A percentile compares a stretch with the other conserved stretches of the same genome.
Conservation (phyloP, 1,140 invertebrate species). For the Leguminivora glycinivorella region DNA sequence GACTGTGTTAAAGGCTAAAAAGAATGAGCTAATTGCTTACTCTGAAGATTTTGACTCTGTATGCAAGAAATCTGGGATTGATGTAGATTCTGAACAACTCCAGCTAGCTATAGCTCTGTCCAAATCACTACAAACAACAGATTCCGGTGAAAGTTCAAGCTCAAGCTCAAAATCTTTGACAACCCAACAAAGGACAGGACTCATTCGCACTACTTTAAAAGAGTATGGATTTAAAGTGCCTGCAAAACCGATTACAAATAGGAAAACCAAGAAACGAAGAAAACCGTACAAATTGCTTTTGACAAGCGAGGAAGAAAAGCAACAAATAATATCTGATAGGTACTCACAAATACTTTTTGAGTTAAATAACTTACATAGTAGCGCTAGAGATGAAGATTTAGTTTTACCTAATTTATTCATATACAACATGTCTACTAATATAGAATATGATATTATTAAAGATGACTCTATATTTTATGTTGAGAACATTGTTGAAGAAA, state of each 20-base stretch:
- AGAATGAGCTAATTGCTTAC: conserved; percentile 63
- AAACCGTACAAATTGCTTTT: conserved; percentile 61
- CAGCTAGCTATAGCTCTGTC: conserved; percentile 80
- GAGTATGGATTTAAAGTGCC: conserved; percentile 70
- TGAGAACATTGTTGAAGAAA: conserved; percentile 50
- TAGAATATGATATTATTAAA: conserved; percentile 53
- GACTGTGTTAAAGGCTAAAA: conserved; percentile 54
- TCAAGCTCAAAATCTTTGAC: conserved; percentile 48
- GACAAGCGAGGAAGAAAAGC: conserved; percentile 51
- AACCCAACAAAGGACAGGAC: conserved; percentile 51
- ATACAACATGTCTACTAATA: conserved; percentile 53
- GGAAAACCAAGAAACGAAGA: conserved; percentile 47
- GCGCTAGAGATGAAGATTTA: conserved; percentile 21
- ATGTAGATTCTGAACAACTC: conserved; percentile 79
- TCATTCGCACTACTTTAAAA: conserved; percentile 63
- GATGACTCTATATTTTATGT: conserved; percentile 75
- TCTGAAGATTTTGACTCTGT: conserved; percentile 66
- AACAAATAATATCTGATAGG: conserved; percentile 58
- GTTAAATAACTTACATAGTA: conserved; percentile 34
- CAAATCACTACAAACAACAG: conserved; percentile 67
- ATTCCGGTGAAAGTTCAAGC: conserved; percentile 32
- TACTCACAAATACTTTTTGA: conserved; percentile 63
- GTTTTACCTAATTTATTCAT: conserved; percentile 34
- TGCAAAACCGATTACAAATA: conserved; percentile 46
- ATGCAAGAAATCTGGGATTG: conserved; percentile 64